Evolutionary conservation across 2,797 vertebrate species (phyloP).

Genomic region (Notamacropus eugenii): DNA sequence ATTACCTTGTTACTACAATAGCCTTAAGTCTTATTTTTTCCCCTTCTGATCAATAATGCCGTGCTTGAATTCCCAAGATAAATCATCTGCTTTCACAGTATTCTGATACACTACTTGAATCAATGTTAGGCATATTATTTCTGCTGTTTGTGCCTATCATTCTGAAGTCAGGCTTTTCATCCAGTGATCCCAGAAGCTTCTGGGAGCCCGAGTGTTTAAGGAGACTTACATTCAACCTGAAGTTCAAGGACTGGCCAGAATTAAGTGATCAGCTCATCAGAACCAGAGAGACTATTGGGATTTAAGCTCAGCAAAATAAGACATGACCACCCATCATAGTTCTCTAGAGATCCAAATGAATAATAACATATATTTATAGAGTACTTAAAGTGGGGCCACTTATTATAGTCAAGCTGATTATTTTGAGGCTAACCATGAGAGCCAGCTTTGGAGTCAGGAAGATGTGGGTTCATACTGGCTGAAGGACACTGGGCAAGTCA

Average conservation of each 20-base stretch:
- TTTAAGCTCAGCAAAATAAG: neutral
- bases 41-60: constrained; percentile 37
- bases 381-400: neutral
- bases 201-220: constrained; percentile 22
- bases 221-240: neutral
- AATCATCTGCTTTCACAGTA: constrained; percentile 44
- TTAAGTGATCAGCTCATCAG: neutral
- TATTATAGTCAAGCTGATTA: neutral
- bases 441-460: neutral
- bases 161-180: constrained; percentile 45
- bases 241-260: neutral
- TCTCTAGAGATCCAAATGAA: neutral
- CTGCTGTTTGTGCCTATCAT: constrained; percentile 15
- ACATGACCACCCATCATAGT: neutral
- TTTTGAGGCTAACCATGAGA: neutral
- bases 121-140: constrained; percentile 47
- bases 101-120: constrained; percentile 60
- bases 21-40: constrained; percentile 48
- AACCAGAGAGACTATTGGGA: neutral
- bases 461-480: neutral
- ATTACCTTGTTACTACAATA: neutral
- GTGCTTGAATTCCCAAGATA: constrained; percentile 59
- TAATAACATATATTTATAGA: neutral
- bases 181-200: constrained; percentile 46
- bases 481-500: neutral